Evolutionary conservation across 2,797 vertebrate genomes (phyloP).

Genomic region (Erithacus rubecula): DNA sequence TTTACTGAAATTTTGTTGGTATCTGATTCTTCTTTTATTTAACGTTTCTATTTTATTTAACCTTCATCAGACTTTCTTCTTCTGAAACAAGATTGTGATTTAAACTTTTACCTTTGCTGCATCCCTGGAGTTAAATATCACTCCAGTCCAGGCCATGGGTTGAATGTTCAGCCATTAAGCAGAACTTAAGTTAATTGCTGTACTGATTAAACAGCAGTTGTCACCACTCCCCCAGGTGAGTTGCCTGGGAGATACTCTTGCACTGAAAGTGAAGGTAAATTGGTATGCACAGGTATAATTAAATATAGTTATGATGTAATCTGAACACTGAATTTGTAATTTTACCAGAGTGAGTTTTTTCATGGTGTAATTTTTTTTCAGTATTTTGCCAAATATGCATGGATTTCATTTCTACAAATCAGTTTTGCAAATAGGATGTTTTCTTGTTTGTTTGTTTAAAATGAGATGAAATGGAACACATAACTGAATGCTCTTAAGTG

Average conservation of each 20-base stretch:
- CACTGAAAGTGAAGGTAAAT: neutral
- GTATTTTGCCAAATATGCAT: neutral
- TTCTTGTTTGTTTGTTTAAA: constrained; percentile 1
- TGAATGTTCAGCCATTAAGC: neutral
- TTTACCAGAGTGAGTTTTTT: neutral
- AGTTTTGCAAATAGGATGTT: neutral
- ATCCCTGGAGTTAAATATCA: neutral
- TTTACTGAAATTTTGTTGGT: neutral
- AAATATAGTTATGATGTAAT: neutral
- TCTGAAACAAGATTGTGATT: neutral
- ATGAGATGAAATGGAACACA: neutral
- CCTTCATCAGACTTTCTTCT: neutral
- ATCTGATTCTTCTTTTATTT: neutral
- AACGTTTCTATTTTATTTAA: neutral
- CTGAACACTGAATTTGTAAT: neutral
- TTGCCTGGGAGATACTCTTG: constrained; percentile 17
- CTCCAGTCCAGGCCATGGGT: neutral
- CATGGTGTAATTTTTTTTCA: neutral
- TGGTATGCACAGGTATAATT: neutral
- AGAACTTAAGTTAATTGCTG: neutral
- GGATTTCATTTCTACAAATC: neutral
- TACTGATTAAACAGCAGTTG: neutral
- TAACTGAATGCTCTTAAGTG: neutral
- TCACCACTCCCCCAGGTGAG: neutral
- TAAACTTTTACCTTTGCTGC: neutral